Base-by-base conservation (phyloP, 1,140 invertebrate species). In the Aphelenchoides fujianensis region DNA sequence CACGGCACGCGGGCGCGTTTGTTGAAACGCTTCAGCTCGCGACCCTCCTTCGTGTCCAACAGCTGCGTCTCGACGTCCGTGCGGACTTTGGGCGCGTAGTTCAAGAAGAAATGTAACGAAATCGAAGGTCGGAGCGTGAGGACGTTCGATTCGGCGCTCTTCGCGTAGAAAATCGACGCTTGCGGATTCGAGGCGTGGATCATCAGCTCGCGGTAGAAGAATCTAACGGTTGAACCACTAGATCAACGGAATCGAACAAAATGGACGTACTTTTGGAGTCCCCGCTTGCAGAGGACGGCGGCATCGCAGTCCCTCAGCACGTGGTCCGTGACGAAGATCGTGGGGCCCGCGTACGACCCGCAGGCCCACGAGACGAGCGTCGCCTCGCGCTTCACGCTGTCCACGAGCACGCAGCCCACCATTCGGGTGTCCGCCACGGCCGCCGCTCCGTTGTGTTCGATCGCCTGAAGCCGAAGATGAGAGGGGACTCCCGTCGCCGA, bases 211-310 rank as follows among this genome's bases (percentile, higher is more conserved):
- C 55, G 55, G 23, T 59, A 59, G 12, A 59, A 59, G 5, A 59
- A 5, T 59, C 55, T 59, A 23, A 59, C 28, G 5, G n/a, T n/a
- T n/a, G n/a, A n/a, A n/a, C n/a, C n/a, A n/a, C n/a, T n/a, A n/a
- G 23, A 59, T 16, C 55, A 59, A 7, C 28, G 12, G 7, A 19
- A 59, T 7, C 55, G 34, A 59, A 59, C 28, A 59, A 27, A 5
- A 7, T 59, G 28, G 7, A 19, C 55, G 12, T 59, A 59, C 55
- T 59, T 59, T 59, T 59, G 55, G 19, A 59, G 55, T 59, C 55
- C 55, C 12, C 55, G 55, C 34, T 59, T 59, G 34, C 55, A 59
- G 27, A 59, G 34, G 34, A 59, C 55, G 28, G 34, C 12, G 7
- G 55, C 55, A 59, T 59, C 55, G 23, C 55, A 59, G 34, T 59